Conservation (phyloP, 1,140 invertebrate species). For the Drosophila takahashii region DNA sequence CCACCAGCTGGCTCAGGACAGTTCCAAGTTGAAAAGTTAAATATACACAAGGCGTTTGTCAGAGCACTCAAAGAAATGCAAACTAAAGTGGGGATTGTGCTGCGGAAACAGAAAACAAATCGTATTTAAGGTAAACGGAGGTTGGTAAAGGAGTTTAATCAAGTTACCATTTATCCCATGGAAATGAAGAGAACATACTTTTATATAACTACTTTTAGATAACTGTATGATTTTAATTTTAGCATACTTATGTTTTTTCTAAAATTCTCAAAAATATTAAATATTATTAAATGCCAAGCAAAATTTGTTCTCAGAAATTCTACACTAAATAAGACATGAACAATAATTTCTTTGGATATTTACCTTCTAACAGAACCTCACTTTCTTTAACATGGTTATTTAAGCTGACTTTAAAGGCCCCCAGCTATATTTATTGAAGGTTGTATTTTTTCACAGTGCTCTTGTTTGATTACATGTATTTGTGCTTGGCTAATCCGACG, state of each 20-base stretch:
- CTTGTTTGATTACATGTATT: constrained; percentile 43
- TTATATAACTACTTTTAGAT: too few relatives aligned
- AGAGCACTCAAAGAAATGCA: constrained; percentile 14
- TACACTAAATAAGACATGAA: too few relatives aligned
- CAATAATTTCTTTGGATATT: background rate
- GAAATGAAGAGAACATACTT: background rate
- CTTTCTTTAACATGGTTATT: background rate
- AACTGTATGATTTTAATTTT: too few relatives aligned
- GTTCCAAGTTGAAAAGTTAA: constrained; percentile 65
- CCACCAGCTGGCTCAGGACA: constrained; percentile 49
- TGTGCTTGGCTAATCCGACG: constrained; percentile 50
- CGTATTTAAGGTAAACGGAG: background rate
- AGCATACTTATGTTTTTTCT: too few relatives aligned
- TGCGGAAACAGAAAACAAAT: too few relatives aligned
- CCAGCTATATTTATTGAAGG: background rate
- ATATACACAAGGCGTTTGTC: constrained; percentile 49
- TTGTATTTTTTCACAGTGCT: constrained; percentile 19
- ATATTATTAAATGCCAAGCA: too few relatives aligned
- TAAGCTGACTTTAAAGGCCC: background rate
- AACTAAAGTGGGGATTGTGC: background rate
- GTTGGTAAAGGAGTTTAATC: background rate
- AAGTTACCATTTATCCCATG: background rate
- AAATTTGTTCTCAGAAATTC: too few relatives aligned
- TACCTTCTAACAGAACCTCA: too few relatives aligned
- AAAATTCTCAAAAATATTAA: too few relatives aligned